Evolutionary conservation across 1,140 invertebrate species (phyloP).

Genomic region (Camponotus vicinus): DNA sequence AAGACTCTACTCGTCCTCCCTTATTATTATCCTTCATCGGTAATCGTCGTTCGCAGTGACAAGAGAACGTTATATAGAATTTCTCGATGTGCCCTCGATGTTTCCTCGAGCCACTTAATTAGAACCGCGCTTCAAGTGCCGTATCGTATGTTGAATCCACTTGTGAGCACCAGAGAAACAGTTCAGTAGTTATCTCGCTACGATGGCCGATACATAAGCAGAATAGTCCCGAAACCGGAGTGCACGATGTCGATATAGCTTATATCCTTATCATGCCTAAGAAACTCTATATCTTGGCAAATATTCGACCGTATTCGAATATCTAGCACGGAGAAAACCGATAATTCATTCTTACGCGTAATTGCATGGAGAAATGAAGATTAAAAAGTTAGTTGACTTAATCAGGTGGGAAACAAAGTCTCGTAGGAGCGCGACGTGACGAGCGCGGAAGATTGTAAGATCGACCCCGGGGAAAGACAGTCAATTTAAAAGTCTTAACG

Average conservation of each 20-base stretch:
- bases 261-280: constrained; percentile 31
- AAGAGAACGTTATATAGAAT: constrained; percentile 38
- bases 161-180: constrained; percentile 34
- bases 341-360: constrained; percentile 82
- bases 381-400: constrained; percentile 80
- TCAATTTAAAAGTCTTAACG: constrained; percentile 9
- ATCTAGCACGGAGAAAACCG: constrained; percentile 64
- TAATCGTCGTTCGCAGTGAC: constrained; percentile 11
- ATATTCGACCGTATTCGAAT: constrained; percentile 35
- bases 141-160: constrained; percentile 42
- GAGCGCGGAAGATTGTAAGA: background rate
- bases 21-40: constrained; percentile 53
- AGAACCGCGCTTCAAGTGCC: constrained; percentile 6
- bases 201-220: constrained; percentile 61
- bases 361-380: constrained; percentile 80
- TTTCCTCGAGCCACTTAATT: constrained; percentile 52
- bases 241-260: background rate
- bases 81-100: constrained; percentile 26
- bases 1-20: background rate
- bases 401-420: constrained; percentile 76
- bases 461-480: constrained; percentile 23
- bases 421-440: constrained; percentile 60
- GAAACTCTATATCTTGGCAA: constrained; percentile 3
- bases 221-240: constrained; percentile 5
- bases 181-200: constrained; percentile 52